Evolutionary conservation across 2,888 invertebrate genomes (phyloP).

Genomic region (Crossocerus cetratus): DNA sequence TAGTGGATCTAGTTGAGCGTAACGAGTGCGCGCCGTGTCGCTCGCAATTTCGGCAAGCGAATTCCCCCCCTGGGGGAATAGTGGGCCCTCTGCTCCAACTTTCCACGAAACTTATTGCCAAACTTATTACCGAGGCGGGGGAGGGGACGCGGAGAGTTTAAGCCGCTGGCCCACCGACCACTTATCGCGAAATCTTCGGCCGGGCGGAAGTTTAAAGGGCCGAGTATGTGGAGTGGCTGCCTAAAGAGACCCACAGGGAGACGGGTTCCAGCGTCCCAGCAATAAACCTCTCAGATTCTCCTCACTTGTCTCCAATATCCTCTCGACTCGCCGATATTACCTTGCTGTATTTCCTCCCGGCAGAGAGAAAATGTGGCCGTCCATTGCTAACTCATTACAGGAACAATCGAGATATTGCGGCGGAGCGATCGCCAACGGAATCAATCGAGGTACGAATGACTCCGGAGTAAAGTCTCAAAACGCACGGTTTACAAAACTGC

Average conservation of each 20-base stretch:
- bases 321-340: constrained; percentile 46
- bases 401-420: constrained; percentile 14
- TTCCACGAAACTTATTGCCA: constrained; percentile 66
- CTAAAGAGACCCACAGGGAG: background rate
- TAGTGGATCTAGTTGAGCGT: constrained; percentile 45
- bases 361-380: background rate
- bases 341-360: constrained; percentile 21
- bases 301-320: constrained; percentile 47
- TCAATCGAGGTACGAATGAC: too few relatives aligned
- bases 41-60: constrained; percentile 55
- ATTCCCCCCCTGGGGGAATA: constrained; percentile 27
- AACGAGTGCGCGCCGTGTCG: constrained; percentile 53
- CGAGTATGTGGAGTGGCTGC: constrained; percentile 37
- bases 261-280: constrained; percentile 25
- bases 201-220: constrained; percentile 65
- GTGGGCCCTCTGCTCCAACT: constrained; percentile 53
- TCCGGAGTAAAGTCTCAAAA: too few relatives aligned
- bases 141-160: constrained; percentile 65
- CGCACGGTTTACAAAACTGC: too few relatives aligned
- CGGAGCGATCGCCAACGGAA: background rate
- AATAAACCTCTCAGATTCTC: constrained; percentile 35
- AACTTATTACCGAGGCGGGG: constrained; percentile 62
- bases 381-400: constrained; percentile 16
- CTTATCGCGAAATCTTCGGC: constrained; percentile 68
- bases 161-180: constrained; percentile 55